These are phyloP conservation scores for Hydrophis major DNA, from an alignment of 2,797 vertebrate genomes.

Conservation along the genomic window DNA sequence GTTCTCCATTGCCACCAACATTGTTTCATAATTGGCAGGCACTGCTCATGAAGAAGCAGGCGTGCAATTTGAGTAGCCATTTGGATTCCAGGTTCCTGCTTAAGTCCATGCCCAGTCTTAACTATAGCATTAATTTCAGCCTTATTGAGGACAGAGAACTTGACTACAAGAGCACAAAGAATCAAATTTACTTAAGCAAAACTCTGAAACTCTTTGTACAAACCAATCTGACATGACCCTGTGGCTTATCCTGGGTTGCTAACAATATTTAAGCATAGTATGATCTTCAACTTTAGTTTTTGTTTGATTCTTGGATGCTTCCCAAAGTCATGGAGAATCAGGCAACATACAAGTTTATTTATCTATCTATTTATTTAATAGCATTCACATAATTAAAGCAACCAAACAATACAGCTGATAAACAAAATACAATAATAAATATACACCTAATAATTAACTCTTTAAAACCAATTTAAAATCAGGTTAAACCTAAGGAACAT, in stretches of 20 bases:
- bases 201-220: neutral
- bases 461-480: neutral
- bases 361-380: neutral
- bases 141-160: neutral
- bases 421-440: neutral
- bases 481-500: neutral
- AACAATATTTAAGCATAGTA: neutral
- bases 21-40: neutral
- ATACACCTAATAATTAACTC: constrained; percentile 17
- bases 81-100: neutral
- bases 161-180: neutral
- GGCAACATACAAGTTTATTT: neutral
- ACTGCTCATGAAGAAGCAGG: neutral
- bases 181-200: neutral
- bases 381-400: neutral
- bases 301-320: neutral
- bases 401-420: neutral
- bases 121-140: neutral
- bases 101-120: neutral
- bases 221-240: neutral
- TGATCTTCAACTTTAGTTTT: neutral
- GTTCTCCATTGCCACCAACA: neutral
- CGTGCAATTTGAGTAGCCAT: neutral
- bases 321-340: neutral
- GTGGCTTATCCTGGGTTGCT: neutral